Evolutionary conservation across 2,888 invertebrate species (phyloP), one percentile per base, ranked within the genome.

Genomic region (Philonicus albiceps): DNA sequence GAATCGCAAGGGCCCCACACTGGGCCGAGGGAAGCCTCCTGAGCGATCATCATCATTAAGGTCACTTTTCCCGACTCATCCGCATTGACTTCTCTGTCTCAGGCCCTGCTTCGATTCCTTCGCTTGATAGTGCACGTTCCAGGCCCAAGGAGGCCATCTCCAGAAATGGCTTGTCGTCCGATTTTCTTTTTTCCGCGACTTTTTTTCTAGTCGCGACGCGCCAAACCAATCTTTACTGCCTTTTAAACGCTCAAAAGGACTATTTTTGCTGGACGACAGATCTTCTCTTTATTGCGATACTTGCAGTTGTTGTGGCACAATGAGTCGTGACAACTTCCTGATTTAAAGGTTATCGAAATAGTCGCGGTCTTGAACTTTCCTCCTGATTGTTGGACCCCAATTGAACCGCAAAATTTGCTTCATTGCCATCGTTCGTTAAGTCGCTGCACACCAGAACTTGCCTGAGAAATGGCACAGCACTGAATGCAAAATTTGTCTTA

Each of bases 1-100:
- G 37, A 37, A n/a, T 53, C 49, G 31, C n/a, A 30, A n/a, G 40
- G 53, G 80, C 49, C 53, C 16, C 80, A 80, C 80, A 80, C 43
- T 53, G 53, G 80, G 49, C 22, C 22, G 27, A 80, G 53, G 49
- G 53, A 27, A 49, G 27, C 16, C 80, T 49, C 53, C 80, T 11
- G 49, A 53, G 49, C 80, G 49, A 49, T 80, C 80, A 80, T 27
- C 80, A 53, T 80, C 80, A 80, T 80, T 80, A 80, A 80, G 80
- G 49, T 53, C 80, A 80, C 80, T 80, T 80, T 53, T 80, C 49
- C 22, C 49, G 80, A 31, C 49, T n/a, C 80, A 80, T 80, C 53
- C 53, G 31, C 30, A 31, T 80, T 74, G 74, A 49, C 16, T 80
- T 43, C 49, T 80, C 80, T 80, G 80, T 80, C 43, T 30, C 40